Base-by-base conservation (phyloP, 2,113 vertebrate genomes). In the Octodon degus region DNA sequence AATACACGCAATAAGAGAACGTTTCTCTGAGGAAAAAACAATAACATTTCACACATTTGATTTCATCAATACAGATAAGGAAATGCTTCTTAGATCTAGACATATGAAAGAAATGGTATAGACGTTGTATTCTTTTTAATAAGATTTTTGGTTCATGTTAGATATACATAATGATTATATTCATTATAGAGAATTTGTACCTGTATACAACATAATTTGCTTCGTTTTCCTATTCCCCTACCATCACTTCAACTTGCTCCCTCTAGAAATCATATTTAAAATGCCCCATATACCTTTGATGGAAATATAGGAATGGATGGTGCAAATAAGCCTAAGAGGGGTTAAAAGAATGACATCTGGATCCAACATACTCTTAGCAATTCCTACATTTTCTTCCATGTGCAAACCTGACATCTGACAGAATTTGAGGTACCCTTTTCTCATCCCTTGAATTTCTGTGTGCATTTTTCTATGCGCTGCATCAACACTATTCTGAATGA, bases 221-320 rank as follows among this genome's bases (percentile, higher is more conserved):
- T 70, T 70, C 17, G 0, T n/a, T 70, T 70, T 20, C 67, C 34
- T 34, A n/a, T 70, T 19, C 67, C 16, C 34, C 16, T 70, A 70
- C 32, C 25, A 32, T 70, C 6, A 70, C 34, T 19, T 7, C 32
- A 70, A 70, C 67, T 34, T 34, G 6, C n/a, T 2, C 67, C 67
- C 32, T n/a, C 16, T 2, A 95, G 10, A 92, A 84, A 93, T 91
- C n/a, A 40, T 63, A 80, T 62, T 82, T 90, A 62, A 93, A 50
- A 77, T 82, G 12, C 4, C 7, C 53, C 17, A 47, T 34, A 89
- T 94, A 37, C 7, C 47, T 5, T 11, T 89, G 24, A 37, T 90
- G n/a, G 77, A 96, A 97, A 79, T 16, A 92, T 72, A 63, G 94
- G n/a, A 98, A 96, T 55, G 68, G 4, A 37, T 88, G 11, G 22